These are phyloP conservation scores for Camponotus floridanus DNA, from an alignment of 1,140 invertebrate genomes.

Conservation along the genomic window DNA sequence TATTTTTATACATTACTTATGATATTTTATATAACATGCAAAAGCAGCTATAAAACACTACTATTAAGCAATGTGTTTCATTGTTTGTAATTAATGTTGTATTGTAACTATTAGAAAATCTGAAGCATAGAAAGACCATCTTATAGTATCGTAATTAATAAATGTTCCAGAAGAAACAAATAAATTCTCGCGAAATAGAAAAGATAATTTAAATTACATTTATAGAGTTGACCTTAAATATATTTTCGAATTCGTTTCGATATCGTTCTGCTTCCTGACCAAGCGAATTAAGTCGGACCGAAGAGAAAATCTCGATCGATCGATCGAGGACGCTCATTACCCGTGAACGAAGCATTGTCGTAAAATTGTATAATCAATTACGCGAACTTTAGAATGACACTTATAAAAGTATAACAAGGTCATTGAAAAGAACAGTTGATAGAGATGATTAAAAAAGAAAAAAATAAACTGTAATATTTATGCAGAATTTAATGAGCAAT, in stretches of 20 bases:
- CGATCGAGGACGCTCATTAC: conserved; percentile 69
- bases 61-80: not conserved
- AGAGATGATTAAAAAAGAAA: conserved; percentile 35
- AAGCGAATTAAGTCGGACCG: conserved; percentile 25
- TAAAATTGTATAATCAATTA: conserved; percentile 73
- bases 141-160: conserved; percentile 10
- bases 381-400: conserved; percentile 39
- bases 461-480: conserved; percentile 34
- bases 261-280: conserved; percentile 47
- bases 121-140: not conserved
- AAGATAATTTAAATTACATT: too few relatives aligned
- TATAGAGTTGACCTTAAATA: conserved; percentile 35
- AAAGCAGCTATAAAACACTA: not conserved
- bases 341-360: conserved; percentile 60
- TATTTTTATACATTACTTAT: conserved; percentile 1
- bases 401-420: conserved; percentile 72
- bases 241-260: conserved; percentile 58
- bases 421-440: conserved; percentile 23
- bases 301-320: conserved; percentile 42
- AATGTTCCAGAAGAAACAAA: not conserved
- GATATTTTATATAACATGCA: not conserved
- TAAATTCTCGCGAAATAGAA: not conserved
- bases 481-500: conserved; percentile 27
- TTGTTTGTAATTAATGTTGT: conserved; percentile 4
- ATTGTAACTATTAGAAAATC: not conserved